A percentile compares a stretch with the other conserved stretches of the same genome.
phyloP scores from a whole-genome alignment of 2,888 invertebrate species.

The Xylota segnis region DNA sequence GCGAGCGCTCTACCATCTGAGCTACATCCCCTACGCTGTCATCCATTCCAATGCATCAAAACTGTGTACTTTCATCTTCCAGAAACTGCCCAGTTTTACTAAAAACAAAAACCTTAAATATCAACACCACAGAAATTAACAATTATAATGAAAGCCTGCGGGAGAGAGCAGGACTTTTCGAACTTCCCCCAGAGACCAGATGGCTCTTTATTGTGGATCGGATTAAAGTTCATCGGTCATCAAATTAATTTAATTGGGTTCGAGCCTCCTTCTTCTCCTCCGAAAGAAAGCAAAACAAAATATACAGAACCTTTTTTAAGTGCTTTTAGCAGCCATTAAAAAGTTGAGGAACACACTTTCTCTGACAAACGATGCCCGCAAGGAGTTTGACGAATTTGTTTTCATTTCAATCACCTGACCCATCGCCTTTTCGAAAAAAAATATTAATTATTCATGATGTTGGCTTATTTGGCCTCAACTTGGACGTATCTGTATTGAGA shows the following conservation, averaged over 20 bases:
- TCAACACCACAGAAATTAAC: slow-evolving; percentile 6
- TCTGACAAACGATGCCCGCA: slow-evolving; percentile 58
- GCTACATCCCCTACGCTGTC: slow-evolving; percentile 83
- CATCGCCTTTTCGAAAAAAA: slow-evolving; percentile 45
- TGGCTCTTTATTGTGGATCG: slow-evolving; percentile 48
- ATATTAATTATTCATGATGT: slow-evolving; percentile 74
- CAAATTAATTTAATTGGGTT: slow-evolving; percentile 76
- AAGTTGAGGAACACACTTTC: slow-evolving; percentile 57
- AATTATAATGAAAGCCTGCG: slow-evolving; percentile 15
- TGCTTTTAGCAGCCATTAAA: slow-evolving; percentile 76
- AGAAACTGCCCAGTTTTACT: not conserved
- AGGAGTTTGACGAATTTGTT: slow-evolving; percentile 61
- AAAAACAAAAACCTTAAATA: not conserved
- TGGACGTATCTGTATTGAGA: slow-evolving; percentile 37
- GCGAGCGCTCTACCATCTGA: slow-evolving; percentile 85
- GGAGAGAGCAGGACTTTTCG: not conserved
- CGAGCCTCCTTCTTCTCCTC: slow-evolving; percentile 12
- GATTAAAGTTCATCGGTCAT: slow-evolving; percentile 75
- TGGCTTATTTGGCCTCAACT: slow-evolving; percentile 59
- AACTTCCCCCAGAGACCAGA: slow-evolving; percentile 36
- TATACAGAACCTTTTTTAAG: slow-evolving; percentile 68
- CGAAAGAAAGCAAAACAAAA: slow-evolving; percentile 25
- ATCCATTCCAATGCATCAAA: not conserved
- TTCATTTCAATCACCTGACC: slow-evolving; percentile 73
- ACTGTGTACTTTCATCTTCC: not conserved